These are phyloP conservation scores for Trissolcus basalis DNA, from an alignment of 1,140 invertebrate genomes.

Conservation along the genomic window DNA sequence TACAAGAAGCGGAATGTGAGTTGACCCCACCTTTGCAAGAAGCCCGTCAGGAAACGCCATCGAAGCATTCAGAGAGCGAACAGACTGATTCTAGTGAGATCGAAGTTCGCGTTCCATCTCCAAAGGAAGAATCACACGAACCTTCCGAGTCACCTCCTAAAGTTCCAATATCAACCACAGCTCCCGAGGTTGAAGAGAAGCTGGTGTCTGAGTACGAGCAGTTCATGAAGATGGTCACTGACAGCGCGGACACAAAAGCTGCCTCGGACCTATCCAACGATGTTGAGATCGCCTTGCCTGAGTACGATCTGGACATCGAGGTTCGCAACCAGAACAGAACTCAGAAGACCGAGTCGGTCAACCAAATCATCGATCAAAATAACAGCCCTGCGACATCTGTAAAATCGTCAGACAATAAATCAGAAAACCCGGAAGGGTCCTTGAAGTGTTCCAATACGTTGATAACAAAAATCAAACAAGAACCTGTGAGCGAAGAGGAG, in stretches of 20 bases:
- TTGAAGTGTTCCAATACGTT: constrained; percentile 3
- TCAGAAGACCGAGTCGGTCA: constrained; percentile 28
- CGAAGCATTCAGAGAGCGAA: neutral
- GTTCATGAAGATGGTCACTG: constrained; percentile 73
- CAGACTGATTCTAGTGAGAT: neutral
- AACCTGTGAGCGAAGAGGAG: constrained; percentile 64
- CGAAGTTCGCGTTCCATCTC: neutral
- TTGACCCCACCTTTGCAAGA: constrained; percentile 37
- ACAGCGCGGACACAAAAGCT: constrained; percentile 2
- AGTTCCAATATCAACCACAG: constrained; percentile 3
- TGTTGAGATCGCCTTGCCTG: constrained; percentile 51
- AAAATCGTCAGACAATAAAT: neutral
- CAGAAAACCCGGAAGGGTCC: neutral
- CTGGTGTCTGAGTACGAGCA: constrained; percentile 73
- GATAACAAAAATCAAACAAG: constrained; percentile 62
- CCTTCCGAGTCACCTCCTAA: neutral
- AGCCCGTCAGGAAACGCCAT: neutral
- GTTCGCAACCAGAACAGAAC: constrained; percentile 30
- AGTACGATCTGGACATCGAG: constrained; percentile 67
- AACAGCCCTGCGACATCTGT: too few relatives aligned
- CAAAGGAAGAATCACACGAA: neutral
- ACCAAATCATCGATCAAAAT: neutral
- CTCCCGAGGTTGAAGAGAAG: constrained; percentile 61
- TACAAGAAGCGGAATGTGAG: constrained; percentile 22
- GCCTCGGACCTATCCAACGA: constrained; percentile 1